Percentiles rank a stretch among this genome's conserved stretches.
Evolutionary conservation across 2,797 vertebrate species (phyloP).

Genomic region (Chromis chromis): DNA sequence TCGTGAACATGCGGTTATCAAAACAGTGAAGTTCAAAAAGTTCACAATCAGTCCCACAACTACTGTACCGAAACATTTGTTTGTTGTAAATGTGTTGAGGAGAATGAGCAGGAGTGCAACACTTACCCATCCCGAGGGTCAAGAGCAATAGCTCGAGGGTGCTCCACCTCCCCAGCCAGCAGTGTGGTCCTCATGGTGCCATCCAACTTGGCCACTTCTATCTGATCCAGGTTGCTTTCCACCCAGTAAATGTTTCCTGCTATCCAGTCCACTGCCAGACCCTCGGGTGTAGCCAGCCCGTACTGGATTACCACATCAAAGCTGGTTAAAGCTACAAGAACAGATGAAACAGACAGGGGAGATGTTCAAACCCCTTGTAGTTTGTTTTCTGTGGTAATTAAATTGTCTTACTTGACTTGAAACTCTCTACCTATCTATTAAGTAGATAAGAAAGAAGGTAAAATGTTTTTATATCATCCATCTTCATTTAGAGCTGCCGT

Average conservation of each 20-base stretch:
- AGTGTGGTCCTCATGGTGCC: constrained; percentile 94
- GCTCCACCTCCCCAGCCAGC: constrained; percentile 94
- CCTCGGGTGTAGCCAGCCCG: constrained; percentile 93
- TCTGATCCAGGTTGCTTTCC: constrained; percentile 97
- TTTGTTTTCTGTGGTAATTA: neutral
- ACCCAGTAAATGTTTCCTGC: constrained; percentile 99
- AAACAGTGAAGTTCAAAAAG: neutral
- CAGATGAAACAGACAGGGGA: neutral
- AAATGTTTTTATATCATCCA: neutral
- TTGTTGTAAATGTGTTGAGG: neutral
- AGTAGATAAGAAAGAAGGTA: neutral
- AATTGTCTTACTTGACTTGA: neutral
- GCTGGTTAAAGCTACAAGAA: constrained; percentile 80
- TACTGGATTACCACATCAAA: constrained; percentile 97
- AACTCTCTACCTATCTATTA: neutral
- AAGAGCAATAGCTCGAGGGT: constrained; percentile 93
- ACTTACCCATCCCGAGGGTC: constrained; percentile 90
- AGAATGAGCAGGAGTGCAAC: neutral
- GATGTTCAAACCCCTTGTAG: neutral
- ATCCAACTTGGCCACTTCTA: constrained; percentile 94
- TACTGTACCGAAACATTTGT: neutral
- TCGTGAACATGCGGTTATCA: neutral
- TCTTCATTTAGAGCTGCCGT: constrained; percentile 5
- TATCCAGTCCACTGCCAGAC: constrained; percentile 96
- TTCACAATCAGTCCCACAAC: neutral